phyloP scores from a whole-genome alignment of 2,888 invertebrate genomes.

The Hemicrepidius hirtus region DNA sequence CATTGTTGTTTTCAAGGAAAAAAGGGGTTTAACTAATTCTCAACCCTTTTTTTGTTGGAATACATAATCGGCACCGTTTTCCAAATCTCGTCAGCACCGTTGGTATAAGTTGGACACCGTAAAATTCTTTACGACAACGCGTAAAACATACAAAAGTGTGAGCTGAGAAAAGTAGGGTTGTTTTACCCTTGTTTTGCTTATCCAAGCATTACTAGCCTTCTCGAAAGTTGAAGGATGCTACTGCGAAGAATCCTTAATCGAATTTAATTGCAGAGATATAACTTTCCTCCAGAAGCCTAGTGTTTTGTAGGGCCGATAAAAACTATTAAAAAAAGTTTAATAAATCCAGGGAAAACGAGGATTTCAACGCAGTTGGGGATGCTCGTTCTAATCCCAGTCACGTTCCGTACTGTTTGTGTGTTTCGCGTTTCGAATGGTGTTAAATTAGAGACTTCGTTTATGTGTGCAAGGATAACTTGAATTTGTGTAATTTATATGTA shows the following conservation, averaged over 20 bases:
- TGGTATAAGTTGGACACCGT: conserved; percentile 52
- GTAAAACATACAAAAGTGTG: conserved; percentile 50
- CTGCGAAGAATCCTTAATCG: not conserved
- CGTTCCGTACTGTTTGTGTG: conserved; percentile 61
- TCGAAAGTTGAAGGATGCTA: conserved; percentile 1
- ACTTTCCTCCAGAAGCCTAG: not conserved
- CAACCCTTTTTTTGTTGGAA: conserved; percentile 44
- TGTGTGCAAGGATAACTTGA: conserved; percentile 58
- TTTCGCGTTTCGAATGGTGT: conserved; percentile 61
- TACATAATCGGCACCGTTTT: conserved; percentile 30
- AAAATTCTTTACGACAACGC: conserved; percentile 54
- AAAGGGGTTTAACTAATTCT: conserved; percentile 40
- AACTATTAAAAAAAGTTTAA: conserved; percentile 41
- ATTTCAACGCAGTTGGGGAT: conserved; percentile 31
- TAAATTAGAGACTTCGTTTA: conserved; percentile 64
- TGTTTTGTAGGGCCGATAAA: not conserved
- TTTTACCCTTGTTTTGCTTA: conserved; percentile 36
- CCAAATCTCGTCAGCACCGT: conserved; percentile 34
- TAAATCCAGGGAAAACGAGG: conserved; percentile 38
- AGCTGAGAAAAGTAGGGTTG: conserved; percentile 30
- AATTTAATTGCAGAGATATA: not conserved
- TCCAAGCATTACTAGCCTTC: conserved; percentile 24
- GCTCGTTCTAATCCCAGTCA: conserved; percentile 59
- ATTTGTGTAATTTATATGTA: conserved; percentile 51
- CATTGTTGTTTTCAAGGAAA: no score